These are phyloP conservation scores for Ctenosaura bakeri DNA, from an alignment of 2,797 vertebrate genomes.

Conservation along the genomic window DNA sequence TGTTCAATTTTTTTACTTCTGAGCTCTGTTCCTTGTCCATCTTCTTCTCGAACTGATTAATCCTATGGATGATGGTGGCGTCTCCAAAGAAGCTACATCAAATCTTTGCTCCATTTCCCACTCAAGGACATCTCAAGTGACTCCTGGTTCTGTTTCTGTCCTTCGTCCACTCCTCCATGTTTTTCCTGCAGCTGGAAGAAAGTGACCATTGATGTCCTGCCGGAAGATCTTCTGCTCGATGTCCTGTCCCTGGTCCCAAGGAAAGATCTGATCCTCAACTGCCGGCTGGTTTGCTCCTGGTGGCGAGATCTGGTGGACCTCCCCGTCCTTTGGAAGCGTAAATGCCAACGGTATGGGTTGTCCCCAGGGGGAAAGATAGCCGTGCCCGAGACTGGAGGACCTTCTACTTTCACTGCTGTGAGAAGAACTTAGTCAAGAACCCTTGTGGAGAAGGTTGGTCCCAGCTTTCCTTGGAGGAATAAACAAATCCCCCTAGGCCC, in stretches of 20 bases:
- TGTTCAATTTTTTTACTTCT: too few species aligned
- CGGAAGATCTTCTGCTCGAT: slow-evolving; percentile 86
- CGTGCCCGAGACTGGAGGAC: slow-evolving; percentile 66
- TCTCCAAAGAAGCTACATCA: too few species aligned
- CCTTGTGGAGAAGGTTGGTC: slow-evolving; percentile 84
- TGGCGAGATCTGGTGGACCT: slow-evolving; percentile 89
- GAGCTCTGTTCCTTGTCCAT: too few species aligned
- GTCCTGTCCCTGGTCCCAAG: slow-evolving; percentile 85
- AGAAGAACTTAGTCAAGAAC: slow-evolving; percentile 89
- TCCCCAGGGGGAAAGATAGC: slow-evolving; percentile 7
- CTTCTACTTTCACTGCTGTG: neutral
- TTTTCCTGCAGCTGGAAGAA: slow-evolving; percentile 42
- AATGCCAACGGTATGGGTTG: slow-evolving; percentile 86
- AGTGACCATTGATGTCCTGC: slow-evolving; percentile 74
- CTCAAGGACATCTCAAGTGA: too few species aligned
- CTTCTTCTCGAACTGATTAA: too few species aligned
- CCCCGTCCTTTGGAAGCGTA: slow-evolving; percentile 86
- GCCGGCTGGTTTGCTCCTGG: slow-evolving; percentile 84
- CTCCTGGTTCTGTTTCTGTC: too few species aligned
- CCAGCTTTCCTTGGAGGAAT: neutral
- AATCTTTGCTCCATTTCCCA: too few species aligned
- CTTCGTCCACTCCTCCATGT: too few species aligned
- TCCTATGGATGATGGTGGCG: too few species aligned
- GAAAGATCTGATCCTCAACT: slow-evolving; percentile 80
- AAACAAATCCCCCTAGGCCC: too few species aligned